phyloP scores from a whole-genome alignment of 2,888 invertebrate genomes.

The Rhorus exstirpatorius region DNA sequence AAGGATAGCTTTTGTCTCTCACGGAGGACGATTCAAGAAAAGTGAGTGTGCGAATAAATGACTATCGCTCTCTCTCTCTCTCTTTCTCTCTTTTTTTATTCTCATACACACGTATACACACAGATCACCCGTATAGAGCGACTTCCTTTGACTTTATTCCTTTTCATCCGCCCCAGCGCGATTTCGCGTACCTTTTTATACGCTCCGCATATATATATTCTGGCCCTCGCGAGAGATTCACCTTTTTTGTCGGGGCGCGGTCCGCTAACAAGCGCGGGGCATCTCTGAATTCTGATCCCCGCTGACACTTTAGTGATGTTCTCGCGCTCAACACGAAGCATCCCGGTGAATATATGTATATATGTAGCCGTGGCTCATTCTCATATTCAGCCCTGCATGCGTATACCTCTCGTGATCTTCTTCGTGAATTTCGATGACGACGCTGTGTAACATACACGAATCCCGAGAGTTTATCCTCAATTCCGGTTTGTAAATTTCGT shows the following conservation, averaged over 20 bases:
- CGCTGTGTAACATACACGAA: neutral
- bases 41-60: conserved; percentile 55
- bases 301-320: conserved; percentile 86
- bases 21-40: conserved; percentile 9
- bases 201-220: conserved; percentile 52
- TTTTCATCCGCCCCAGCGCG: conserved; percentile 2
- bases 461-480: neutral
- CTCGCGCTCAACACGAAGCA: conserved; percentile 70
- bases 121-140: neutral
- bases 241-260: conserved; percentile 81
- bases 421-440: neutral
- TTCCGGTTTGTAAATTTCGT: neutral
- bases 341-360: conserved; percentile 68
- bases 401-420: conserved; percentile 14
- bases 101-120: neutral
- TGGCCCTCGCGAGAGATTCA: conserved; percentile 70
- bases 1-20: conserved; percentile 63
- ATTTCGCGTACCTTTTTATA: conserved; percentile 57
- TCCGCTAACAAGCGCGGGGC: conserved; percentile 84
- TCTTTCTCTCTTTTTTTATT: conserved; percentile 10
- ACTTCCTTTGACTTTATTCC: conserved; percentile 50
- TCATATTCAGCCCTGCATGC: conserved; percentile 61
- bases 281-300: conserved; percentile 85
- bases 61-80: conserved; percentile 40
- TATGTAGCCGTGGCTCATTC: conserved; percentile 45